Conservation (phyloP, 2,113 vertebrate genomes). For the Mesoclemmys tuberculata region DNA sequence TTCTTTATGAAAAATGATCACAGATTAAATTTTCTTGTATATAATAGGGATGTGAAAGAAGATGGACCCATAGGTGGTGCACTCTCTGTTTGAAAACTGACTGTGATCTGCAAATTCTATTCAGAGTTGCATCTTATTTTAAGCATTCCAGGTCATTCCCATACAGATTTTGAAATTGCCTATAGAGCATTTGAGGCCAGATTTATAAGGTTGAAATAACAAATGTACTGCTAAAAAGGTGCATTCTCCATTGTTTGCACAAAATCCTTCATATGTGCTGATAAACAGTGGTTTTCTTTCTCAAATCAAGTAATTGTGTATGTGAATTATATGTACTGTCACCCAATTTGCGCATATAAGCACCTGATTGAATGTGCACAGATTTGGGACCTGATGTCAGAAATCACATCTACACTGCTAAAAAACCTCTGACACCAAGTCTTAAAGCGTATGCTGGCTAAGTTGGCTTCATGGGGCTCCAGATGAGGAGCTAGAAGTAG, state of each 20-base stretch:
- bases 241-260: not conserved
- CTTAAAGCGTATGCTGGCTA: no score
- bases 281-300: not conserved
- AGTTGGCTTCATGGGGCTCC: not conserved
- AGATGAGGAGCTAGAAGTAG: not conserved
- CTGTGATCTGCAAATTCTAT: not conserved
- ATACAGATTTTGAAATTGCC: not conserved
- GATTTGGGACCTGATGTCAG: not conserved
- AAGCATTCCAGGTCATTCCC: not conserved
- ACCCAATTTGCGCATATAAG: no score
- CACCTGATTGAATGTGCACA: not conserved
- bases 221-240: accelerated
- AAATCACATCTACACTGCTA: no score
- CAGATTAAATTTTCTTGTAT: not conserved
- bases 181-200: not conserved
- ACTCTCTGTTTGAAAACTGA: not conserved
- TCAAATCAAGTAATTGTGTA: no score
- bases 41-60: not conserved
- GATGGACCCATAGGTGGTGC: not conserved
- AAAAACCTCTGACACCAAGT: no score
- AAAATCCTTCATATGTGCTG: not conserved
- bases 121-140: not conserved
- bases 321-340: no score
- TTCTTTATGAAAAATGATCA: not conserved
- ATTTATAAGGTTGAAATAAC: not conserved